Percentiles rank a stretch among this genome's conserved stretches.
These are phyloP conservation scores for Drosophila athabasca DNA, from an alignment of 1,140 invertebrate genomes.

Conservation along the genomic window DNA sequence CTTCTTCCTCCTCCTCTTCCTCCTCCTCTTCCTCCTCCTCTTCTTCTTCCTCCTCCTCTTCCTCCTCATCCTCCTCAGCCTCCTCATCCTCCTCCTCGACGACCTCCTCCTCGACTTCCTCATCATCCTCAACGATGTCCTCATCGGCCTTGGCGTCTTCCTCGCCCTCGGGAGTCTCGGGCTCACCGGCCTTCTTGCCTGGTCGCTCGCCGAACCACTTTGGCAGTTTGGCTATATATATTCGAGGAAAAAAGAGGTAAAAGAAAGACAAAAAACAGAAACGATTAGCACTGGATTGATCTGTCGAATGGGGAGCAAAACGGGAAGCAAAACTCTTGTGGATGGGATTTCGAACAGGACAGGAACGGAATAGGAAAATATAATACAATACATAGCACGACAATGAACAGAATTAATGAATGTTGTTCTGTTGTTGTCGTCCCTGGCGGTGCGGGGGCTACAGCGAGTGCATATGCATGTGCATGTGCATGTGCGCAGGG, in stretches of 20 bases:
- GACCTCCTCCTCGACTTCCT: conserved; percentile 88
- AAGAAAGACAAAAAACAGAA: background rate
- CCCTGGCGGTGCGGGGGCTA: background rate
- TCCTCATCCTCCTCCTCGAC: conserved; percentile 90
- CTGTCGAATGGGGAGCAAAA: background rate
- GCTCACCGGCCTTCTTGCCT: conserved; percentile 94
- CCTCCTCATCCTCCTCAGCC: conserved; percentile 88
- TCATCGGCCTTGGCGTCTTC: conserved; percentile 92
- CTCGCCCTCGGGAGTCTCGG: conserved; percentile 94
- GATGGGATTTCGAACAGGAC: no score
- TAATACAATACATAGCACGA: conserved; percentile 33
- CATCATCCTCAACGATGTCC: conserved; percentile 89
- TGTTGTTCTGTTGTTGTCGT: conserved; percentile 43
- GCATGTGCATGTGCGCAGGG: background rate
- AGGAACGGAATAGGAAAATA: conserved; percentile 12
- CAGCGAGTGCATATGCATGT: no score
- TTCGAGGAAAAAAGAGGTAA: conserved; percentile 2
- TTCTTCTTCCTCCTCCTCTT: conserved; percentile 90
- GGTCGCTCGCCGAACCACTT: conserved; percentile 97
- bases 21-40: conserved; percentile 88
- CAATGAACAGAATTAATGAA: conserved; percentile 58
- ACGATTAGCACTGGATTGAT: background rate
- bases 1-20: conserved; percentile 86
- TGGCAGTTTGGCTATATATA: conserved; percentile 93
- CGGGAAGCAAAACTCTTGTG: background rate